Percentiles rank a stretch among this genome's conserved stretches.
These are phyloP conservation scores for Cabera pusaria DNA, from an alignment of 2,888 invertebrate genomes.

Conservation along the genomic window DNA sequence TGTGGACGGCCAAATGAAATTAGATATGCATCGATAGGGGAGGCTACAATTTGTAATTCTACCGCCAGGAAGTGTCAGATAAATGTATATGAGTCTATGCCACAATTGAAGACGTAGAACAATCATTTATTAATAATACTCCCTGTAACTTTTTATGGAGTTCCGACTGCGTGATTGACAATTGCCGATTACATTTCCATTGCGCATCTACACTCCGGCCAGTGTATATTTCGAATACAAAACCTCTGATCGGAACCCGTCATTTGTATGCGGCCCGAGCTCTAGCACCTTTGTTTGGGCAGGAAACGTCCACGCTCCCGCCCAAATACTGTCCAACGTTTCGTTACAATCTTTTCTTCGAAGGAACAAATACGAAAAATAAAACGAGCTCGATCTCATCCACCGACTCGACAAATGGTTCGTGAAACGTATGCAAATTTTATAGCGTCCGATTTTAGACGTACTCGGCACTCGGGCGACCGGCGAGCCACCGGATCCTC, in stretches of 20 bases:
- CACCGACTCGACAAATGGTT: constrained; percentile 64
- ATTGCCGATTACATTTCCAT: constrained; percentile 72
- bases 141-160: constrained; percentile 60
- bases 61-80: constrained; percentile 22
- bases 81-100: constrained; percentile 18
- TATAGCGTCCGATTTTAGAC: constrained; percentile 77
- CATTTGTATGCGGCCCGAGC: constrained; percentile 70
- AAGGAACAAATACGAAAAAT: constrained; percentile 59
- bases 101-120: constrained; percentile 14
- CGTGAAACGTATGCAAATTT: constrained; percentile 80
- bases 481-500: constrained; percentile 50
- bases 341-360: constrained; percentile 58
- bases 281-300: constrained; percentile 77
- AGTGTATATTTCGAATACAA: constrained; percentile 60
- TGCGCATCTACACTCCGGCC: constrained; percentile 55
- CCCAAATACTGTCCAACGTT: constrained; percentile 66
- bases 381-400: constrained; percentile 55
- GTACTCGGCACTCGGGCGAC: constrained; percentile 54
- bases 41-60: constrained; percentile 19
- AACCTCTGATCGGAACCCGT: constrained; percentile 48
- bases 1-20: constrained; percentile 19
- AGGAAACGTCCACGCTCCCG: constrained; percentile 73
- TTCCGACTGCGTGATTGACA: constrained; percentile 71
- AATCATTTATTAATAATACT: constrained; percentile 39
- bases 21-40: constrained; percentile 27